Conservation (phyloP, 2,797 vertebrate species). For the Xenops minutus region DNA sequence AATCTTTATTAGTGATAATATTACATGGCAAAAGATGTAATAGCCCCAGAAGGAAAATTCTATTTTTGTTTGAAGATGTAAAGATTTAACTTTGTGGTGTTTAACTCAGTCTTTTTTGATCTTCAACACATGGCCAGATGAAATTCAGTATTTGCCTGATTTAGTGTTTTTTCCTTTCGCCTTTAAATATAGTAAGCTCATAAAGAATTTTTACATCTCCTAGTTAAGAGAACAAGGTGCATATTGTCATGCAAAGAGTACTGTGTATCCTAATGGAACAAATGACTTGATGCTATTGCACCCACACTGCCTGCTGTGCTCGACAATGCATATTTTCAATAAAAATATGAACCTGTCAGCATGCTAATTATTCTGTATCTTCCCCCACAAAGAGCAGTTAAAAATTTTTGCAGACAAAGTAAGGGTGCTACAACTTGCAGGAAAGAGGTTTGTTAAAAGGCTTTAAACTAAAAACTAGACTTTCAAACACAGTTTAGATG, state of each 20-base stretch:
- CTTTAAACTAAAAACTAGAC: background rate
- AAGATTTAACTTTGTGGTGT: background rate
- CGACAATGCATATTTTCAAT: background rate
- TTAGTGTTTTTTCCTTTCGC: background rate
- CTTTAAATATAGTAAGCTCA: background rate
- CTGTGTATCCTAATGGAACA: background rate
- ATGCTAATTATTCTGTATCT: background rate
- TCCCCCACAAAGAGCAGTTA: background rate
- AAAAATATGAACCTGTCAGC: background rate
- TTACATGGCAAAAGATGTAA: background rate
- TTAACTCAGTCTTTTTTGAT: background rate
- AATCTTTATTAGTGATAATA: slow-evolving; percentile 21
- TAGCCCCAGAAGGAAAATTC: slow-evolving; percentile 12
- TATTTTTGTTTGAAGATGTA: background rate
- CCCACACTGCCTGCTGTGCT: background rate
- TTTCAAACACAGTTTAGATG: background rate
- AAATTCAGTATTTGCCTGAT: background rate
- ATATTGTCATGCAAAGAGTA: background rate
- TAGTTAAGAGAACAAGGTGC: background rate
- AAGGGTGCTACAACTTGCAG: background rate
- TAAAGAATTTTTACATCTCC: background rate
- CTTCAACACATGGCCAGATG: background rate
- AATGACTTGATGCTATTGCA: background rate
- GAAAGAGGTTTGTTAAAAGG: background rate
- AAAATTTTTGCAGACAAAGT: background rate